Evolutionary conservation across 2,113 vertebrate genomes (phyloP), one percentile per base, ranked within the genome.

Genomic region (Xenopus laevis): DNA sequence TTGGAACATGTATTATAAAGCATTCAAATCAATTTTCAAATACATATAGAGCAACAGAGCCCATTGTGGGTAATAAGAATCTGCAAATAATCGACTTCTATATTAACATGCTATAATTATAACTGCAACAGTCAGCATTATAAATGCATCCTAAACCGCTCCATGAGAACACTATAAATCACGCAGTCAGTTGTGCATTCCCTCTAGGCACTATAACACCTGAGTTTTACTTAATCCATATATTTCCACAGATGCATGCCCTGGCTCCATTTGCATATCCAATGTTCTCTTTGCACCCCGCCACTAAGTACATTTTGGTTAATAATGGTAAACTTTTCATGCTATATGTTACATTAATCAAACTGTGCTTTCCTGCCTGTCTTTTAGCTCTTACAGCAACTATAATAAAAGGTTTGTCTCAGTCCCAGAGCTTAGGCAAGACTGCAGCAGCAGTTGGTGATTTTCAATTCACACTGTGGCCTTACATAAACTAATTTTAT

Each of bases 121-220:
- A 69, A 52, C 55, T 76, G 74, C 47, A 76, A 64, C 66, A 53
- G 73, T 76, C 73, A 63, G 66, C 73, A 45, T 76, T 69, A 64
- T 62, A 13, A 64, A 53, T 62, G 58, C 27, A 64, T 64, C 50
- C 59, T 30, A 77, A 64, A 64, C 65, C 62, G 23, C 11, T 55
- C 65, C 44, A 68, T 57, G 23, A 63, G 17, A 27, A 59, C 62
- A 63, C 73, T 23, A 76, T 76, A 76, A 62, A 69, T 76, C 73
- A 68, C 62, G 20, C 16, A 75, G 73, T 63, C 65, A 68, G 65
- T 20, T 62, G 40, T 68, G 73, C 58, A 53, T 21, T 69, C 66
- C 66, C 73, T 68, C 45, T 62, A 76, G 73, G 66, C 73, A 69
- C n/a, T 50, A 10, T 15, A 67, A 21, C 71, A 74, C 62, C 71